These are phyloP conservation scores for Hyperoplus immaculatus DNA, from an alignment of 2,797 vertebrate species.

Conservation along the genomic window DNA sequence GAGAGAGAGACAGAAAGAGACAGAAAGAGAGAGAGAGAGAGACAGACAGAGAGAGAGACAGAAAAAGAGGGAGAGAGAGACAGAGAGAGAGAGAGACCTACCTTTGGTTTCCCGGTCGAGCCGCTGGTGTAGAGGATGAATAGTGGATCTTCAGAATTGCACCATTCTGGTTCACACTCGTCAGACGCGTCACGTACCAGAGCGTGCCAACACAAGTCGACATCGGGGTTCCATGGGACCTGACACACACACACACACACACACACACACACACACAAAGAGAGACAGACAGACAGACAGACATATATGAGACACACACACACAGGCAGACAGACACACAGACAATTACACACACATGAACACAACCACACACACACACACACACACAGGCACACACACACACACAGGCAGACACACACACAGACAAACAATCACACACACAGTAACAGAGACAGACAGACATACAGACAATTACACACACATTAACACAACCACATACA, in stretches of 20 bases:
- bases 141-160: conserved; percentile 93
- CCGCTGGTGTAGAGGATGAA: conserved; percentile 98
- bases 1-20: too few relatives aligned
- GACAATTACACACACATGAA: not conserved
- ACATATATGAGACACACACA: not conserved
- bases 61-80: not conserved
- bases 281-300: too few relatives aligned
- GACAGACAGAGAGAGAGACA: too few relatives aligned
- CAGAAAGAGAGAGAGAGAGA: too few relatives aligned
- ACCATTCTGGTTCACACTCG: conserved; percentile 97
- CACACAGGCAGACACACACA: not conserved
- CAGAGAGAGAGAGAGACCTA: conserved; percentile 49
- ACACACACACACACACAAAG: not conserved
- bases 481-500: too few relatives aligned
- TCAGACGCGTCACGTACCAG: conserved; percentile 85
- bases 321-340: not conserved
- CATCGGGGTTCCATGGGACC: conserved; percentile 91
- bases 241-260: conserved; percentile 60
- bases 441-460: not conserved
- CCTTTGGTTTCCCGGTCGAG: conserved; percentile 98
- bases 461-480: too few relatives aligned
- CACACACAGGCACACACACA: not conserved
- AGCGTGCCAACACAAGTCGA: conserved; percentile 93
- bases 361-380: not conserved
- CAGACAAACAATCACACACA: not conserved